phyloP scores from a whole-genome alignment of 2,113 vertebrate genomes.

The Mormyrus lacerda region DNA sequence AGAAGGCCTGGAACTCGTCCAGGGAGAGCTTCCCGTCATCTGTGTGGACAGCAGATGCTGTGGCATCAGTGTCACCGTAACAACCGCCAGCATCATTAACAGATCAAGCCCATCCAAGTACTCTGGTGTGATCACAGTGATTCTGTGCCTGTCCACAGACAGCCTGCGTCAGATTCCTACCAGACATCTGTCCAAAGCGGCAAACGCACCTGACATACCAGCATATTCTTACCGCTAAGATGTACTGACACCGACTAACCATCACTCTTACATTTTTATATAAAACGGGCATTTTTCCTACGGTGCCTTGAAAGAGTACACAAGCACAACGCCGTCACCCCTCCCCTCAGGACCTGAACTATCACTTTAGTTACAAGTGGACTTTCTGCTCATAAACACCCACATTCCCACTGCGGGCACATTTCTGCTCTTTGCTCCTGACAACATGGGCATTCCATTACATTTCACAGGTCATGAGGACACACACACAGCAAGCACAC shows the following conservation, averaged over 20 bases:
- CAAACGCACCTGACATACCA: background rate
- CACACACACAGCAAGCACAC: background rate
- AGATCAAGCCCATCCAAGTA: background rate
- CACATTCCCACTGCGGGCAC: background rate
- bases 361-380: background rate
- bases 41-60: slow-evolving; percentile 43
- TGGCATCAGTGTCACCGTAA: background rate
- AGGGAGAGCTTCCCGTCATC: slow-evolving; percentile 94
- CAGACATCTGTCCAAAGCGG: background rate
- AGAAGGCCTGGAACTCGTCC: slow-evolving; percentile 97
- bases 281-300: background rate
- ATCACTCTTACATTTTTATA: background rate
- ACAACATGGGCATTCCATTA: background rate
- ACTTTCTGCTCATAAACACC: background rate
- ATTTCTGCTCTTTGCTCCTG: background rate
- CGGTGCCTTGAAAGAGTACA: background rate
- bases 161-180: background rate
- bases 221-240: background rate
- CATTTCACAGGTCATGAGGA: background rate
- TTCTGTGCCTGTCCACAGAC: background rate
- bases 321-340: background rate
- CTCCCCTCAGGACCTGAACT: background rate
- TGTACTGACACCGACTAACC: background rate
- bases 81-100: background rate
- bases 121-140: background rate